Percentiles rank a stretch among this genome's conserved stretches.
Conservation (phyloP, 2,797 vertebrate species). For the Gorsachius magnificus region DNA sequence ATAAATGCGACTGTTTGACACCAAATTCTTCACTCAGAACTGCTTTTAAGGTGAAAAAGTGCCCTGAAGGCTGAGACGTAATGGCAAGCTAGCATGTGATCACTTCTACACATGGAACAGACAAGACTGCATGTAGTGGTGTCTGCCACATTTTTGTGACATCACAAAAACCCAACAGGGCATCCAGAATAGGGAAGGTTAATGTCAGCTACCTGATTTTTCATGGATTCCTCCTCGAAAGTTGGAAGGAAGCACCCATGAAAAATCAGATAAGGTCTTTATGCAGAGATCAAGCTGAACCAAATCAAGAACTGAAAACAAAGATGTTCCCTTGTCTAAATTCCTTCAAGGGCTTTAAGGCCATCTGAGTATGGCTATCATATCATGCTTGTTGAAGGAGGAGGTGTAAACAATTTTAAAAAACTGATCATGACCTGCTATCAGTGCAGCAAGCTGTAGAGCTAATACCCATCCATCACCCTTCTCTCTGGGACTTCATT, state of each 20-base stretch:
- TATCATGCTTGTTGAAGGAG: neutral
- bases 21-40: neutral
- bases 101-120: neutral
- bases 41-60: neutral
- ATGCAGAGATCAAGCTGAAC: neutral
- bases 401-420: neutral
- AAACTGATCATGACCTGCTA: neutral
- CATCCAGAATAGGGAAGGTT: neutral
- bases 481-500: neutral
- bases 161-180: neutral
- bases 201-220: neutral
- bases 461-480: neutral
- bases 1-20: neutral
- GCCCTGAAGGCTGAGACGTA: neutral
- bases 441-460: neutral
- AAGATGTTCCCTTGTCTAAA: neutral
- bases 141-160: neutral
- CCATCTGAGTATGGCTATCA: neutral
- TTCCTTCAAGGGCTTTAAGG: neutral
- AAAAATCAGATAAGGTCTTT: neutral
- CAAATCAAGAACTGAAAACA: neutral
- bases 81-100: neutral
- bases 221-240: neutral
- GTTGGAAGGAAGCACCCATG: neutral
- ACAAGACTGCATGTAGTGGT: too few relatives aligned